These are phyloP conservation scores for Daphoenositta chrysoptera DNA, from an alignment of 2,113 vertebrate species.

Conservation along the genomic window DNA sequence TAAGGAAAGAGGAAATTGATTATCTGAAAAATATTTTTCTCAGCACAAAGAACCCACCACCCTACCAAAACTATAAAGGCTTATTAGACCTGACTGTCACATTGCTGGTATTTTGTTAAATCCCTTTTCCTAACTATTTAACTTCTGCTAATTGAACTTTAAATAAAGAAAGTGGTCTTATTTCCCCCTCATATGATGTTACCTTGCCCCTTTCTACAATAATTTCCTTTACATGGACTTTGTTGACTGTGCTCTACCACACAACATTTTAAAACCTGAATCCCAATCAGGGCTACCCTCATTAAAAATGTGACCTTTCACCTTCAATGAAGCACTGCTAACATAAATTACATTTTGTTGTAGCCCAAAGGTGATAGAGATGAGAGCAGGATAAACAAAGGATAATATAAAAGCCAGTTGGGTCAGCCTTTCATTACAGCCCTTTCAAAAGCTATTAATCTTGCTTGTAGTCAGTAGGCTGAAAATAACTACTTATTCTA, in stretches of 20 bases:
- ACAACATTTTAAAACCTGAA: conserved; percentile 10
- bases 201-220: not conserved
- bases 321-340: conserved; percentile 59
- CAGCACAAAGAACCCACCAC: not conserved
- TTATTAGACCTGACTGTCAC: not conserved
- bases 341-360: conserved; percentile 84
- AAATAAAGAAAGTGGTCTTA: not conserved
- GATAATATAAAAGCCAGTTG: conserved; percentile 87
- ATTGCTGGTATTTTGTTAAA: not conserved
- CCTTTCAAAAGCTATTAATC: conserved; percentile 94
- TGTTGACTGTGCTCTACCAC: not conserved
- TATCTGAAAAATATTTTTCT: not conserved
- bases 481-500: conserved; percentile 91
- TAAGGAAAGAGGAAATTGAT: not conserved
- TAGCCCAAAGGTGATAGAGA: conserved; percentile 89
- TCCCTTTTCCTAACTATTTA: not conserved
- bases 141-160: not conserved
- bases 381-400: conserved; percentile 87
- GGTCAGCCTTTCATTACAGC: conserved; percentile 91
- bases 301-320: conserved; percentile 71
- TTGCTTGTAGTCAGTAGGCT: conserved; percentile 83
- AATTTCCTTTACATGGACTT: not conserved
- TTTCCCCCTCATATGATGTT: not conserved
- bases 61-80: not conserved
- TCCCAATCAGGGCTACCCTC: conserved; percentile 38